Base-by-base conservation (phyloP, 2,113 vertebrate species). In the Perognathus longimembris region DNA sequence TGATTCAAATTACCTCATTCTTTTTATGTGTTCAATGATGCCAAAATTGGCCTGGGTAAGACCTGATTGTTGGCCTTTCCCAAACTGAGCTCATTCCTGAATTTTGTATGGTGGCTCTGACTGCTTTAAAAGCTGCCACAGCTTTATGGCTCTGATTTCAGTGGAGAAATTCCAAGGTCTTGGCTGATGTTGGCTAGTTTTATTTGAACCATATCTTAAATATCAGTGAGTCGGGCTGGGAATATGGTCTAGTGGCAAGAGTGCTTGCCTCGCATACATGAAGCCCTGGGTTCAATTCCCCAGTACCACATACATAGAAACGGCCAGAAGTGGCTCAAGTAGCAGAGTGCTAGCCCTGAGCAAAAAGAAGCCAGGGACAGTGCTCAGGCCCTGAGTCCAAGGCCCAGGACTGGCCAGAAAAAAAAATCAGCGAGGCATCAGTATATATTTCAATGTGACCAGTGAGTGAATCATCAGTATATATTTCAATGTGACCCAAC, bases 1-100 rank as follows among this genome's bases (percentile, higher is more conserved):
- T 18, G 91, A 73, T 61, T 95, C 74, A 36, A 85, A 78, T 78
- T 22, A 2, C 8, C 20, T 92, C 15, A 34, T 90, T 94, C 50
- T 42, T 59, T 54, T 40, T 40, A 34, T 88, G 2, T 85, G 42
- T 92, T 89, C 21, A 54, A 0, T 28, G 34, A 70, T 79, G 20
- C 59, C 18, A 75, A 66, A 42, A 59, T 67, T 87, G 61, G 66
- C 34, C 7, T 42, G 24, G 20, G 21, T 4, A 90, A 80, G 54
- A 61, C 3, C 34, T 50, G 73, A 76, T 76, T 76, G 20, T 59
- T 66, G 85, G 10, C 1, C 15, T 88, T 87, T 28, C 24, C 69
- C 18, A 80, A 30, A 21, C 73, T 77, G 42, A 9, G 40, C 17
- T 90, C 77, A 69, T 70, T 76, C 5, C 11, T 88, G 30, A 92